phyloP scores from a whole-genome alignment of 2,888 invertebrate species.

The Eudasyphora cyanicolor region DNA sequence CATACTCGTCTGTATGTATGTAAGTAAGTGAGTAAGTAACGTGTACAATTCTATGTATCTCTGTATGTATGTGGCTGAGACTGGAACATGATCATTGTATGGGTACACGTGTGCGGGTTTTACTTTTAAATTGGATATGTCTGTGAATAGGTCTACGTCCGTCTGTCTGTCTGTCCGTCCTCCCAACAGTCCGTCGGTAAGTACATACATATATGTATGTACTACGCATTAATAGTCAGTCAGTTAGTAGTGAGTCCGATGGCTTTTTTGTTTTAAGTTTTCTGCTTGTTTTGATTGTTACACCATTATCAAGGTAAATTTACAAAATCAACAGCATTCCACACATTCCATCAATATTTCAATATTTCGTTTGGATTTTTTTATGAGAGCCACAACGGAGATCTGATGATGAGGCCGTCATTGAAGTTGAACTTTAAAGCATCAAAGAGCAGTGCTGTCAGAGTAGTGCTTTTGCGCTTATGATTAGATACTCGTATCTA shows the following conservation, averaged over 20 bases:
- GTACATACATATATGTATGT: too few species aligned
- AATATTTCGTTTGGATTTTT: slow-evolving; percentile 38
- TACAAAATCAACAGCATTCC: slow-evolving; percentile 67
- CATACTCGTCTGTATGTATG: not conserved
- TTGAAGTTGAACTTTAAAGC: slow-evolving; percentile 4
- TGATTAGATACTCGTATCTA: too few species aligned
- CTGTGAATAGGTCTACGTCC: not conserved
- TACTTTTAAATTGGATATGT: not conserved
- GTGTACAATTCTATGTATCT: not conserved
- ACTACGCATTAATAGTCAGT: slow-evolving; percentile 34
- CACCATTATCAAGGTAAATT: slow-evolving; percentile 66
- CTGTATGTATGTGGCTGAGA: not conserved
- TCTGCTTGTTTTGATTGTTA: slow-evolving; percentile 24
- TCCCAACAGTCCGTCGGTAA: not conserved
- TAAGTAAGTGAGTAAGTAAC: too few species aligned
- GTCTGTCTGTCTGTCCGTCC: not conserved
- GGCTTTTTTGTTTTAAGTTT: slow-evolving; percentile 20
- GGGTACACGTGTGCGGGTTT: slow-evolving; percentile 21
- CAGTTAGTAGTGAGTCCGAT: slow-evolving; percentile 24
- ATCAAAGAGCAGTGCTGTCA: too few species aligned
- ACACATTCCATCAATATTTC: slow-evolving; percentile 61
- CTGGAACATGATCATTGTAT: not conserved
- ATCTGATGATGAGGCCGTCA: not conserved
- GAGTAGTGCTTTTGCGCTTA: too few species aligned
- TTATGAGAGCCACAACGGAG: not conserved